phyloP scores from a whole-genome alignment of 2,113 vertebrate genomes.

The Amphilophus citrinellus region DNA sequence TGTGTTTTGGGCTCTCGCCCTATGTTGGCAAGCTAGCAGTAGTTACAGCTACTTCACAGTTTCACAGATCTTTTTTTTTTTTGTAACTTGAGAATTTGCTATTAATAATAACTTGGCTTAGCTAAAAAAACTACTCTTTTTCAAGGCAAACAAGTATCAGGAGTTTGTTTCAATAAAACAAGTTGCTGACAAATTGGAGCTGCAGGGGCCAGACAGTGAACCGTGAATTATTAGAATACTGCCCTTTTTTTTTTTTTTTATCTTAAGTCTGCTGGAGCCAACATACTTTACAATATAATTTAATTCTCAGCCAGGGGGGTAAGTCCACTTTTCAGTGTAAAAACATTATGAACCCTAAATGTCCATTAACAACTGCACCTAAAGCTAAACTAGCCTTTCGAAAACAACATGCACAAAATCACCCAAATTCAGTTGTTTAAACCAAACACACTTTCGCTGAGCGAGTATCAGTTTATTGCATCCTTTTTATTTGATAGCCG shows the following conservation, averaged over 20 bases:
- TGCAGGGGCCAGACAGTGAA: not conserved
- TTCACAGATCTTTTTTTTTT: not conserved
- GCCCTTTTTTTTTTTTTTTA: not conserved
- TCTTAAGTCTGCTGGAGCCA: not conserved
- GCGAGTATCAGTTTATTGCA: conserved; percentile 21
- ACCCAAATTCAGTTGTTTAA: conserved; percentile 11
- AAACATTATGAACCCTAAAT: not conserved
- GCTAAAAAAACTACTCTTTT: not conserved
- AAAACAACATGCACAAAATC: conserved; percentile 1
- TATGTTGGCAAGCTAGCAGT: too few relatives aligned
- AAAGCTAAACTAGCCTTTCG: not conserved
- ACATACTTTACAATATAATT: conserved; percentile 6
- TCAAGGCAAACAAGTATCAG: not conserved
- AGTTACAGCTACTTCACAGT: too few relatives aligned
- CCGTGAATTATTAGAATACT: not conserved
- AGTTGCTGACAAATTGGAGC: not conserved
- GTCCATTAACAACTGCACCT: not conserved
- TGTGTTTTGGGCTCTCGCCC: not conserved
- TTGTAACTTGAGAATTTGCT: not conserved
- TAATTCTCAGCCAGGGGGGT: not conserved
- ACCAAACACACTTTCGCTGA: conserved; percentile 17
- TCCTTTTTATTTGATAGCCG: conserved; percentile 40
- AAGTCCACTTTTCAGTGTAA: not conserved
- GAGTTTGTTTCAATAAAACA: conserved; percentile 5
- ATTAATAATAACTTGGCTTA: not conserved